Conservation (phyloP, 2,888 invertebrate species). For the Temnothorax unifasciatus region DNA sequence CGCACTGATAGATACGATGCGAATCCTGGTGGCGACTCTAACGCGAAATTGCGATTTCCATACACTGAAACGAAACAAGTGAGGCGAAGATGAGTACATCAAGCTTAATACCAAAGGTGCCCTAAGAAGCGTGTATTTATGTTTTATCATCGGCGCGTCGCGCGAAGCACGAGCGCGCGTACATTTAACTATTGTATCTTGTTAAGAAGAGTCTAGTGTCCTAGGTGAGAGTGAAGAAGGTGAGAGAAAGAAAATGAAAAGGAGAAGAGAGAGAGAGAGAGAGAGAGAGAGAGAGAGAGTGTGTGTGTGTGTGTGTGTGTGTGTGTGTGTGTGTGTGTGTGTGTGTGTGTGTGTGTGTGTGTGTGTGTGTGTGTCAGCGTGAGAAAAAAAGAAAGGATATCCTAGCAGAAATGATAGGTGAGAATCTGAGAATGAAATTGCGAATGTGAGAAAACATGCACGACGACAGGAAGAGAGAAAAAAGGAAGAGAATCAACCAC, state of each 20-base stretch:
- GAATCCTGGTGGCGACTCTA: constrained; percentile 65
- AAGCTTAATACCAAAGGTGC: constrained; percentile 96
- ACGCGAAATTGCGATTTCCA: constrained; percentile 68
- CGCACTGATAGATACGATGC: constrained; percentile 35
- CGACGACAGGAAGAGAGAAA: constrained; percentile 55
- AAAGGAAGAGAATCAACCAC: constrained; percentile 37
- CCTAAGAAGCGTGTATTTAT: constrained; percentile 90
- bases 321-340: constrained; percentile 10
- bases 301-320: constrained; percentile 14
- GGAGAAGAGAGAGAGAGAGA: constrained; percentile 39
- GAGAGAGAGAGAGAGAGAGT: constrained; percentile 44
- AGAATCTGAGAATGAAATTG: constrained; percentile 53
- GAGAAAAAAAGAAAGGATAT: constrained; percentile 31
- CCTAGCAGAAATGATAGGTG: not conserved
- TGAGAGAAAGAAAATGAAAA: not conserved
- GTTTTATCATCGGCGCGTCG: constrained; percentile 87
- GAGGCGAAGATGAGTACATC: constrained; percentile 87
- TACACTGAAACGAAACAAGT: constrained; percentile 61
- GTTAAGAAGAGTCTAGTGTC: constrained; percentile 80
- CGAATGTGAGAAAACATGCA: constrained; percentile 17
- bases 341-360: not conserved
- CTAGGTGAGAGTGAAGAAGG: constrained; percentile 70
- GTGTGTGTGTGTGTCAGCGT: constrained; percentile 48
- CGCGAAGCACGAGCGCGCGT: constrained; percentile 76
- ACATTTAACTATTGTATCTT: constrained; percentile 79